Percentiles rank a stretch among this genome's conserved stretches.
Evolutionary conservation across 1,140 invertebrate species (phyloP).

Genomic region (Halyomorpha halys): DNA sequence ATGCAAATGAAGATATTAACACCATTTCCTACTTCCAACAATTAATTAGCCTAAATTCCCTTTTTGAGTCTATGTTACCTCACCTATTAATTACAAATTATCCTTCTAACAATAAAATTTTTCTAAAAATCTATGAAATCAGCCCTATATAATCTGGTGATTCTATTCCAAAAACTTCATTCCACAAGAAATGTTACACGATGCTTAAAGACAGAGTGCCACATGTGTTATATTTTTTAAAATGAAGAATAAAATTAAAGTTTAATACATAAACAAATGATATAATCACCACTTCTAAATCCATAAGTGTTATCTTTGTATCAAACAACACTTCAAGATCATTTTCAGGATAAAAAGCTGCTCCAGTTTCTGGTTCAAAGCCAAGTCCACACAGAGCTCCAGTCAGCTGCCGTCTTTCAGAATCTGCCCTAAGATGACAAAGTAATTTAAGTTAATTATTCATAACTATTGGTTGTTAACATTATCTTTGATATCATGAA

Average conservation of each 20-base stretch:
- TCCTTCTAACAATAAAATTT: too few species aligned
- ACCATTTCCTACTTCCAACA: too few species aligned
- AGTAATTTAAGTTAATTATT: background rate
- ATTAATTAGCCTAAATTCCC: too few species aligned
- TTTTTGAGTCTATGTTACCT: too few species aligned
- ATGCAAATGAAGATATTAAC: too few species aligned
- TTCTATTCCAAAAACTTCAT: too few species aligned
- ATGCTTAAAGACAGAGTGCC: too few species aligned
- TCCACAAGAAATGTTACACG: too few species aligned
- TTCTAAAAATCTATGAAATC: too few species aligned
- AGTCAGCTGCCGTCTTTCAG: constrained; percentile 48
- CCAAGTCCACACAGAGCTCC: constrained; percentile 77
- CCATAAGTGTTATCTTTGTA: constrained; percentile 51
- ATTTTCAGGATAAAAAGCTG: constrained; percentile 62
- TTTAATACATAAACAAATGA: background rate
- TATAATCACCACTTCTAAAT: constrained; percentile 47
- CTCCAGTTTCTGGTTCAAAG: constrained; percentile 38
- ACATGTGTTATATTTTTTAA: too few species aligned
- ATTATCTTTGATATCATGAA: background rate
- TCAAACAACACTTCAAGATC: constrained; percentile 73
- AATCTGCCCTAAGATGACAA: constrained; percentile 39
- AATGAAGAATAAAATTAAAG: background rate
- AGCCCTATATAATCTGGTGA: too few species aligned
- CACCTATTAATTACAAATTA: too few species aligned
- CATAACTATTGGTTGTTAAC: background rate